A percentile compares a stretch with the other conserved stretches of the same genome.
These are phyloP conservation scores for Drosophila punjabiensis DNA, from an alignment of 1,140 invertebrate species.

Conservation along the genomic window DNA sequence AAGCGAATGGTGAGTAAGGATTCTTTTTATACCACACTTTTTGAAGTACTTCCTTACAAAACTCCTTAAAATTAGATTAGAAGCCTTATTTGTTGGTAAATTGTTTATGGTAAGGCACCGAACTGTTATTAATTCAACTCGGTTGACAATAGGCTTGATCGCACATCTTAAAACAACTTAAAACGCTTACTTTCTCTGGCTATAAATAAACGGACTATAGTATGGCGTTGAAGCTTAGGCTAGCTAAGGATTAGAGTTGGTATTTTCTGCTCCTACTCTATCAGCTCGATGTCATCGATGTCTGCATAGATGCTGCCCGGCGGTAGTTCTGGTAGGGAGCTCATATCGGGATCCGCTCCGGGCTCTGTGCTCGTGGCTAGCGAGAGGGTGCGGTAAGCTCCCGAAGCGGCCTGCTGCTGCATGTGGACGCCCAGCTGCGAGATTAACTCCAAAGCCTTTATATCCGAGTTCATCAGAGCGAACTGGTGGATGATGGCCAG, in stretches of 20 bases:
- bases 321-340: slow-evolving; percentile 35
- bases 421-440: slow-evolving; percentile 81
- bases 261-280: slow-evolving; percentile 55
- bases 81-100: background rate
- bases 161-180: slow-evolving; percentile 4
- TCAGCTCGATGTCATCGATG: slow-evolving; percentile 80
- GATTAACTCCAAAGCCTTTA: slow-evolving; percentile 76
- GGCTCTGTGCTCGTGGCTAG: slow-evolving; percentile 44
- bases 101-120: background rate
- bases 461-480: slow-evolving; percentile 76
- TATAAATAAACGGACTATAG: slow-evolving; percentile 2
- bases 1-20: slow-evolving; percentile 68
- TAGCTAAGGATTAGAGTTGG: slow-evolving; percentile 19
- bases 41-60: background rate
- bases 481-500: slow-evolving; percentile 80
- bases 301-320: slow-evolving; percentile 74
- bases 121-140: slow-evolving; percentile 1
- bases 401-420: slow-evolving; percentile 73
- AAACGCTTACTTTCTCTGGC: background rate
- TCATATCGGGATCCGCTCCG: background rate
- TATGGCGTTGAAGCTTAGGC: slow-evolving; percentile 26
- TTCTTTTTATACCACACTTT: background rate
- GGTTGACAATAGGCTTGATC: slow-evolving; percentile 5
- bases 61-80: background rate
- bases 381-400: slow-evolving; percentile 64